A percentile compares a stretch with the other conserved stretches of the same genome.
phyloP scores from a whole-genome alignment of 2,888 invertebrate species.

The Melanchra persicariae region DNA sequence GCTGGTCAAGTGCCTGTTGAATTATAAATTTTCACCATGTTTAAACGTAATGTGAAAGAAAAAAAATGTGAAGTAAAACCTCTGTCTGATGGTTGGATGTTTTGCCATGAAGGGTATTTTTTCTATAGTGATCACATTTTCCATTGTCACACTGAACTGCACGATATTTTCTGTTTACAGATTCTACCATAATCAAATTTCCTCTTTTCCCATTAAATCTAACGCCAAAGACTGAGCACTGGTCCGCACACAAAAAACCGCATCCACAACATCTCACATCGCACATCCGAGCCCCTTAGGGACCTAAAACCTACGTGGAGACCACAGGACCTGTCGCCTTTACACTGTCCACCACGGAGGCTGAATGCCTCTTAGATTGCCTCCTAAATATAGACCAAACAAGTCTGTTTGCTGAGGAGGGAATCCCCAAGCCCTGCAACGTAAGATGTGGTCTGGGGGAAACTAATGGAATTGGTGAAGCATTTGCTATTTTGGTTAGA shows the following conservation, averaged over 20 bases:
- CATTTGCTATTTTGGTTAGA: conserved; percentile 43
- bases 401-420: conserved; percentile 85
- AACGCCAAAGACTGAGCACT: background rate
- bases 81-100: background rate
- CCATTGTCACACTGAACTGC: too few species aligned
- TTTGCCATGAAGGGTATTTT: background rate
- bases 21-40: background rate
- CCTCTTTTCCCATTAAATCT: too few species aligned
- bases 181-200: too few species aligned
- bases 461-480: conserved; percentile 51
- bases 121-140: background rate
- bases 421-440: conserved; percentile 74
- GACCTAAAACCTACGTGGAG: conserved; percentile 81
- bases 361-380: conserved; percentile 89
- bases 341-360: conserved; percentile 77
- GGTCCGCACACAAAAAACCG: conserved; percentile 30
- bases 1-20: conserved; percentile 22
- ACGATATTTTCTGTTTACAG: too few species aligned
- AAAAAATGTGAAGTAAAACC: too few species aligned
- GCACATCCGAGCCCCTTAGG: conserved; percentile 80
- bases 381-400: conserved; percentile 88
- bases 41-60: background rate
- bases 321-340: conserved; percentile 77
- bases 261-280: conserved; percentile 68
- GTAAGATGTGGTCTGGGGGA: conserved; percentile 60